Evolutionary conservation across 2,797 vertebrate genomes (phyloP), one percentile per base, ranked within the genome.

Genomic region (Podarcis lilfordi): DNA sequence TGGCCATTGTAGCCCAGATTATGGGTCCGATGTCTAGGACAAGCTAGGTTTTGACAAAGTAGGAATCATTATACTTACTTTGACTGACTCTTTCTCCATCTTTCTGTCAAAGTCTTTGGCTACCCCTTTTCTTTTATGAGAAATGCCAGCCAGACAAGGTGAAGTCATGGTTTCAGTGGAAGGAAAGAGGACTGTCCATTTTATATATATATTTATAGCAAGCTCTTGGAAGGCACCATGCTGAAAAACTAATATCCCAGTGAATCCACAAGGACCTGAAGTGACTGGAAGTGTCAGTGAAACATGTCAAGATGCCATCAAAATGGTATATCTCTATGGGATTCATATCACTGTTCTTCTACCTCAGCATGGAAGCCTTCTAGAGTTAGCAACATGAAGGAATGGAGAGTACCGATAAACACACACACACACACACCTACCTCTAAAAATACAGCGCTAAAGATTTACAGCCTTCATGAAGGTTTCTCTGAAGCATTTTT

Each of bases 1-100:
- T 96, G 95, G 95, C 94, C 95, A 96, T 6, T 92, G 95, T 90
- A 95, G 89, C 85, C 82, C 85, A 25, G 64, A 43, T 82, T 81
- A 23, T 27, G 21, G 17, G 8, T 35, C n/a, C 37, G 35, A 10
- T 35, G 32, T 76, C 45, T 40, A 29, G 27, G 8, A 59, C 1
- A 89, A 69, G 0, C 1, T 45, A 68, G 10, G 45, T 21, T 68
- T 75, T 29, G 2, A 81, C 61, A 9, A 3, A 27, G 8, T 66
- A 75, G 21, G 66, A 32, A 82, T 82, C 66, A 43, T 25, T 25
- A 79, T 23, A 25, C 74, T 9, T 9, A 10, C 50, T 80, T 80
- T 50, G 21, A 17, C 85, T 85, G 77, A 13, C 32, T 74, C 32
- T 35, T 35, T 19, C 35, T 17, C 35, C 7, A 68, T 72, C 35